Conservation (phyloP, 2,797 vertebrate genomes). For the Acropternis orthonyx region DNA sequence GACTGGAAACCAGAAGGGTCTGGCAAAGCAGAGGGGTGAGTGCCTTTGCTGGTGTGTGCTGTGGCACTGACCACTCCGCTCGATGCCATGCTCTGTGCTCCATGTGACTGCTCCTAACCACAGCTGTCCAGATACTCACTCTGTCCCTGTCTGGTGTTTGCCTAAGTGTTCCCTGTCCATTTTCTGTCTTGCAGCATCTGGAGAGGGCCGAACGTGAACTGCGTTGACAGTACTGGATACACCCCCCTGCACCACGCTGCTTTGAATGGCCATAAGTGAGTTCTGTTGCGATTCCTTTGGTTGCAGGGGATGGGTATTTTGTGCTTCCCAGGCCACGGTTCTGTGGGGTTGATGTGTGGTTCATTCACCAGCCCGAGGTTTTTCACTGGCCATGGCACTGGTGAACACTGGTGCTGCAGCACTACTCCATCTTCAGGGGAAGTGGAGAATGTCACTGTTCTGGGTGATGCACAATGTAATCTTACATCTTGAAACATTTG, state of each 20-base stretch:
- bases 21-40: neutral
- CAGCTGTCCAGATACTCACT: neutral
- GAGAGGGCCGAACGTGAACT: slow-evolving; percentile 98
- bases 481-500: neutral
- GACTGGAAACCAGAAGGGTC: neutral
- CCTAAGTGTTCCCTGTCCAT: slow-evolving; percentile 5
- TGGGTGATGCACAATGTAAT: neutral
- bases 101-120: neutral
- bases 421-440: slow-evolving; percentile 53
- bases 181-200: slow-evolving; percentile 86
- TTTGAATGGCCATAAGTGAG: slow-evolving; percentile 95
- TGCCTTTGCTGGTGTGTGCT: neutral
- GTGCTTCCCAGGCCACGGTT: neutral
- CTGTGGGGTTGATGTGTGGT: neutral
- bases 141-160: neutral
- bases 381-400: neutral
- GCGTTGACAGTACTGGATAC: slow-evolving; percentile 96
- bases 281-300: neutral
- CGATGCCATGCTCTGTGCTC: neutral
- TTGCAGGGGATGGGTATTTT: neutral
- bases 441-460: neutral
- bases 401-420: neutral
- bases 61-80: neutral
- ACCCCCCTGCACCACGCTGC: slow-evolving; percentile 96
- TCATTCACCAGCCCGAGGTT: neutral